Conservation (phyloP, 2,113 vertebrate genomes). For the Oxygymnocypris stewartii region DNA sequence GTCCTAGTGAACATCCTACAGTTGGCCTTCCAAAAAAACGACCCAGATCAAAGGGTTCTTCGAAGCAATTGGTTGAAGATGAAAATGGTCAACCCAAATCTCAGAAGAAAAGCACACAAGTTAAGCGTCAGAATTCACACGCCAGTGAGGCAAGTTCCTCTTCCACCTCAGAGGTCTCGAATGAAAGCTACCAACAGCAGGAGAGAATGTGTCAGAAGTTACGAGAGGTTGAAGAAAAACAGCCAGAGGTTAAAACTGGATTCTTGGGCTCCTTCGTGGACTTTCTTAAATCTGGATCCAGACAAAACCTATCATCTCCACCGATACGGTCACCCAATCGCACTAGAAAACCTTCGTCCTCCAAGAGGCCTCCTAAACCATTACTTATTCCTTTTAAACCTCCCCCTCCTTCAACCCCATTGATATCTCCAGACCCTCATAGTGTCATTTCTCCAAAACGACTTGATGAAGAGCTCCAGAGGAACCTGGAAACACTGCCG, state of each 20-base stretch:
- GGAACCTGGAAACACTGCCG: conserved; percentile 87
- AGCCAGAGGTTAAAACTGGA: conserved; percentile 96
- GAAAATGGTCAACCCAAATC: conserved; percentile 77
- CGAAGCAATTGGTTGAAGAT: conserved; percentile 79
- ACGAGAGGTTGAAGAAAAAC: conserved; percentile 96
- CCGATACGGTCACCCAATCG: conserved; percentile 85
- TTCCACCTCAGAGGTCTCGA: conserved; percentile 78
- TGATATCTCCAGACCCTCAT: conserved; percentile 71
- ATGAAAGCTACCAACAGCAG: conserved; percentile 91
- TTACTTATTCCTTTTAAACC: conserved; percentile 74
- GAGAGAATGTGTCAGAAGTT: conserved; percentile 98
- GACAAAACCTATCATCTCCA: conserved; percentile 90
- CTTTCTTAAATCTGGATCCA: conserved; percentile 95
- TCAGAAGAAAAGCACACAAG: conserved; percentile 79
- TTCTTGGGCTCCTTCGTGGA: conserved; percentile 98
- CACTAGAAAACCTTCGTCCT: conserved; percentile 80
- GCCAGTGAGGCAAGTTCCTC: conserved; percentile 80
- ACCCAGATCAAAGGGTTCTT: conserved; percentile 79
- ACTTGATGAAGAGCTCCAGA: conserved; percentile 85
- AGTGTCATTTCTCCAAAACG: conserved; percentile 79
- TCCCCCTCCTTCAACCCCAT: conserved; percentile 63
- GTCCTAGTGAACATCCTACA: conserved; percentile 74
- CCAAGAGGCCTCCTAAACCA: conserved; percentile 75
- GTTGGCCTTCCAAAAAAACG: conserved; percentile 85
- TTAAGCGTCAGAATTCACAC: conserved; percentile 86